phyloP scores from a whole-genome alignment of 2,113 vertebrate species.

The Bubo scandiacus region DNA sequence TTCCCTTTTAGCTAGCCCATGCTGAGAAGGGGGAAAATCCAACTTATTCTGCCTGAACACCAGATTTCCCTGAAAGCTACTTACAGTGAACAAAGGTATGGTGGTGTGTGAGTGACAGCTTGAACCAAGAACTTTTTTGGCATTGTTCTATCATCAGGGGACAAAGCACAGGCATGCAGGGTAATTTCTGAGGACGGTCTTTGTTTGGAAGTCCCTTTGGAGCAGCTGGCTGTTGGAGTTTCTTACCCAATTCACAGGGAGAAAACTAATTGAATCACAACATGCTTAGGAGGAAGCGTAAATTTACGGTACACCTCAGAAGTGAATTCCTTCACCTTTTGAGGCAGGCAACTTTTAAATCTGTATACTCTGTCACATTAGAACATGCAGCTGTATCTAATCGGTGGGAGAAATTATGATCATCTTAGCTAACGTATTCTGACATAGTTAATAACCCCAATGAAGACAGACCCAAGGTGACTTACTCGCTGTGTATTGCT shows the following conservation, averaged over 20 bases:
- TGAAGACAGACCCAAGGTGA: conserved; percentile 15
- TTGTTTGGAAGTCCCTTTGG: neutral
- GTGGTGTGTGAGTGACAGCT: neutral
- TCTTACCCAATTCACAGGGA: neutral
- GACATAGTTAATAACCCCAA: neutral
- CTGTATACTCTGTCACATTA: neutral
- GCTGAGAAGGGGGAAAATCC: neutral
- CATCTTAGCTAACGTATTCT: neutral
- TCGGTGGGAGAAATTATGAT: neutral
- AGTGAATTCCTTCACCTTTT: neutral
- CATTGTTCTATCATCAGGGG: neutral
- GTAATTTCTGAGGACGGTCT: neutral
- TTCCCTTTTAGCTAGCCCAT: neutral
- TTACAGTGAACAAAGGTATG: neutral
- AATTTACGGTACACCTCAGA: neutral
- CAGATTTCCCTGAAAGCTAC: neutral
- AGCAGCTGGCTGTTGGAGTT: neutral
- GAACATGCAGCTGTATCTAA: neutral
- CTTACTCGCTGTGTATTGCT: neutral
- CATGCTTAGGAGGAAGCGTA: neutral
- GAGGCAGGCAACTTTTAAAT: neutral
- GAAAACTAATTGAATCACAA: neutral
- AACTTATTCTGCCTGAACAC: neutral
- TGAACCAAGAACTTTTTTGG: neutral
- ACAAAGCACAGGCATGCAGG: neutral